Evolutionary conservation across 2,888 invertebrate species (phyloP), one percentile per base, ranked within the genome.

Genomic region (Zootermopsis nevadensis): DNA sequence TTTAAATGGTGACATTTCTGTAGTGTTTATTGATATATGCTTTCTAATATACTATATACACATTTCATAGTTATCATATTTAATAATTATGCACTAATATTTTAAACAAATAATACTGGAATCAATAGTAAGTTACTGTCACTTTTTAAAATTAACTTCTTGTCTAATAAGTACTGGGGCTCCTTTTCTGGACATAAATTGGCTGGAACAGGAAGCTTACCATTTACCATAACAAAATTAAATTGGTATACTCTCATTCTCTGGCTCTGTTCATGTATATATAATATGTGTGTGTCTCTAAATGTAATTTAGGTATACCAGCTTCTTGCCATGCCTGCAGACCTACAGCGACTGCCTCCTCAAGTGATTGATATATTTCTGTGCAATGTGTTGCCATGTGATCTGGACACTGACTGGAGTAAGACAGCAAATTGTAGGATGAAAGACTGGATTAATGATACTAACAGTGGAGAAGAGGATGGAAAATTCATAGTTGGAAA

Each of bases 331-430:
- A 87, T 92, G 22, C 90, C 91, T n/a, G 86, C 89, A 31, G 86
- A 89, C 48, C 87, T 91, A 27, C 86, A 87, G 33, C 85, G 87
- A 24, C 86, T 88, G 72, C 89, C 90, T 33, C 88, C 89, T 12
- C 89, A 91, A 88, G 90, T 90, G 38, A 88, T 92, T 0, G 92
- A 93, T 86, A 88, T 93, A 77, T 91, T 90, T 86, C 86, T 93
- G 74, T 89, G 90, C 83, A 89, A 90, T 80, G 87, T 93, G 27
- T 88, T 89, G 60, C 93, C 93, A 0, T 89, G 89, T 82, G 93
- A 93, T 86, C 88, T 90, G 53, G 93, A 93, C 87, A 88, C 88
- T 53, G 88, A 88, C 27, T 94, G 93, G 93, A 92, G 91, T 83
- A 85, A 87, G 6, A 88, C 88, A 85, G 89, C 91, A 1, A 89